phyloP scores from a whole-genome alignment of 2,113 vertebrate genomes.

The Alexandromys fortis region DNA sequence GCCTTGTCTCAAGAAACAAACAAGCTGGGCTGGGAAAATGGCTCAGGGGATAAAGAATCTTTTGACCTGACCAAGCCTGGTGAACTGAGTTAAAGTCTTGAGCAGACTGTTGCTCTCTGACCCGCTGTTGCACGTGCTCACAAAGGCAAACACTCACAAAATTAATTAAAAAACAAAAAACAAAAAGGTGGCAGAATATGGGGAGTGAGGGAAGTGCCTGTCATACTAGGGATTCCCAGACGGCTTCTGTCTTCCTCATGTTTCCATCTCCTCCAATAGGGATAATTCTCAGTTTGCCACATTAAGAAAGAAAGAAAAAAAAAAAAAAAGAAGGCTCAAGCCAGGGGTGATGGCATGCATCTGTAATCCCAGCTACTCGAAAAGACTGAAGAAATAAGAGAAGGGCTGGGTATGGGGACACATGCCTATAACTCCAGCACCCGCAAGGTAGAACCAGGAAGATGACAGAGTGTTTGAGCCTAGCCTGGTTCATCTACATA shows the following conservation, averaged over 20 bases:
- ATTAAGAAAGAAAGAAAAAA: neutral
- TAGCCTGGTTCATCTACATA: neutral
- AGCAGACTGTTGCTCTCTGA: neutral
- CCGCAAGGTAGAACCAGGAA: neutral
- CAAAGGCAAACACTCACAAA: neutral
- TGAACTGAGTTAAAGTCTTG: neutral
- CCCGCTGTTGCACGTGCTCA: neutral
- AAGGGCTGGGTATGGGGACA: neutral
- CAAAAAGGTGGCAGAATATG: neutral
- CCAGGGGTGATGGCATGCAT: neutral
- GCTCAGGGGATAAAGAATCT: neutral
- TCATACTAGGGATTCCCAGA: neutral
- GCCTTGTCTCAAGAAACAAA: neutral
- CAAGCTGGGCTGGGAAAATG: neutral
- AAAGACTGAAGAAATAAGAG: neutral
- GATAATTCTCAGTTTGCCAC: neutral
- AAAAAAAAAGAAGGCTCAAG: too few relatives aligned
- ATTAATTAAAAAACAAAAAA: neutral
- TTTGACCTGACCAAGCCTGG: neutral
- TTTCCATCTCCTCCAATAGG: slow-evolving; percentile 17
- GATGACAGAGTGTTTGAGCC: neutral
- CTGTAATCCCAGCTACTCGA: neutral
- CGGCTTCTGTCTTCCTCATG: neutral
- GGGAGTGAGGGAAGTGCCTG: neutral
- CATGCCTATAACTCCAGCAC: neutral